Base-by-base conservation (phyloP, 2,113 vertebrate genomes). In the Cisticola juncidis region DNA sequence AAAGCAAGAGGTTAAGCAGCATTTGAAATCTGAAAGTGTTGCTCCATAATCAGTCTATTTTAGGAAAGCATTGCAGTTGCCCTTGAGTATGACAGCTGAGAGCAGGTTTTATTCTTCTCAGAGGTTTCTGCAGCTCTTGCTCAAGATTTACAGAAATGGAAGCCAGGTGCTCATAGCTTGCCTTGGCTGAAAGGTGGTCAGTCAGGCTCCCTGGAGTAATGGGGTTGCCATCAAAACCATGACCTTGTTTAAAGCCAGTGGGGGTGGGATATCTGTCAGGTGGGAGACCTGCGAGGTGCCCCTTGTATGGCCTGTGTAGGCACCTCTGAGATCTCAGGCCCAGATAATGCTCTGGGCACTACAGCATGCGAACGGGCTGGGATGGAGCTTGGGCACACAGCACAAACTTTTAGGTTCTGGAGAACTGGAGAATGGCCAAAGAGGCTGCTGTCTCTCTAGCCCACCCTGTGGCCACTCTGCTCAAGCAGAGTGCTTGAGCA, bases 321-420 rank as follows among this genome's bases (percentile, higher is more conserved):
- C n/a, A 66, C 4, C 8, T 58, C 45, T 61, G 64, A 80, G 54
- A 42, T 29, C 35, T 48, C 44, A 62, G 57, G 14, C 42, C 4
- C 38, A 38, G 33, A 8, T 9, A 61, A 40, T n/a, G 36, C 6
- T 47, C 31, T 48, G 40, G 54, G 5, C 13, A 19, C 48, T 77
- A 61, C 18, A 70, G 36, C 19, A 29, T 17, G 25, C 22, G 44
- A 5, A 65, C 12, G 25, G 33, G 9, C 42, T 86, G 78, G 71
- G 36, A 22, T 7, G 5, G 14, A 51, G 3, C 31, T 65, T 0
- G 0, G 22, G 53, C 11, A 72, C 5, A 1, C 0, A 0, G 11
- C n/a, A 57, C 13, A 28, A 18, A 8, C 48, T 71, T 86, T 84
- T 15, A 47, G 50, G 78, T 22, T 71, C 65, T 81, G 65, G 44